Conservation (phyloP, 1,140 invertebrate species). For the Achatina immaculata region DNA sequence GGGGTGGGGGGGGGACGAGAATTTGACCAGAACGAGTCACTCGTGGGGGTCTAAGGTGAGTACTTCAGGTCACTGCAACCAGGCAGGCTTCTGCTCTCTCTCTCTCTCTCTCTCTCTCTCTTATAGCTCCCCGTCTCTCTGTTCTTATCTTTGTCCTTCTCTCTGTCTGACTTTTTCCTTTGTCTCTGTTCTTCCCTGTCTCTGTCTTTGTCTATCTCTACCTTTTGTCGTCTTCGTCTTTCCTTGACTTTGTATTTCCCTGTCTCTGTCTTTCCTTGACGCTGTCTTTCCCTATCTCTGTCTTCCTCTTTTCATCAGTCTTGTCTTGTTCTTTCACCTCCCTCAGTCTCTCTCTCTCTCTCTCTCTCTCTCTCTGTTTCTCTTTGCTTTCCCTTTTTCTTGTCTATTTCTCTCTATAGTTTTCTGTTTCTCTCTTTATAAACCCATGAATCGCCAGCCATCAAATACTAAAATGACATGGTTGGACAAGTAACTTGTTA, state of each 20-base stretch:
- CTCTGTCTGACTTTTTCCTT: not conserved
- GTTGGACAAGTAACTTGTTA: no score
- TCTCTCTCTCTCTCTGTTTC: not conserved
- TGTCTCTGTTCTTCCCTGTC: not conserved
- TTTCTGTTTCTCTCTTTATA: not conserved
- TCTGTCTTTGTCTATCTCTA: not conserved
- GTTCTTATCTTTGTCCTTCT: no score
- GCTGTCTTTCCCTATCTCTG: not conserved
- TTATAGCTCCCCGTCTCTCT: no score
- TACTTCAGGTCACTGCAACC: not conserved
- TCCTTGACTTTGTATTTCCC: not conserved
- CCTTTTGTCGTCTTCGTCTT: not conserved
- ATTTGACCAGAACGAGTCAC: no score
- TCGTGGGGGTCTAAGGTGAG: no score
- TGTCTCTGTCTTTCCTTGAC: not conserved
- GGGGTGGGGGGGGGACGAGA: no score
- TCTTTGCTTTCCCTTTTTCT: not conserved
- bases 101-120: not conserved
- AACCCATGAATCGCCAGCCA: no score
- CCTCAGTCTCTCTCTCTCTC: not conserved
- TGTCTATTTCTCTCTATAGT: not conserved
- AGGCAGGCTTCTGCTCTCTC: not conserved
- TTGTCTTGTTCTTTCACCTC: not conserved
- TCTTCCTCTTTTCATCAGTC: not conserved
- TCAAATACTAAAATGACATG: no score